Conservation (phyloP, 2,888 invertebrate genomes). For the Eupithecia exiguata region DNA sequence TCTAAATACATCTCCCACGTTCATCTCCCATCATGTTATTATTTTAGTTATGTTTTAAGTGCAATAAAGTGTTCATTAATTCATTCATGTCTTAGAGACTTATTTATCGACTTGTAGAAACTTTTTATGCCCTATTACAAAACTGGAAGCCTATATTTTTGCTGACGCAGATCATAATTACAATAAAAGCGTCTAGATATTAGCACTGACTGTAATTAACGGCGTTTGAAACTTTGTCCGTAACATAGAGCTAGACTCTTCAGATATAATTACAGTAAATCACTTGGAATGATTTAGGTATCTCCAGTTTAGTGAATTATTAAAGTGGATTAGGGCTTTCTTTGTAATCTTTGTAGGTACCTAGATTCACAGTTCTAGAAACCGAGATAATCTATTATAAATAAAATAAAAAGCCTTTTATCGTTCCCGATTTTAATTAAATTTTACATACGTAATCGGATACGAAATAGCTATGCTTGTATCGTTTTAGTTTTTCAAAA, state of each 20-base stretch:
- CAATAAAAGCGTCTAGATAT: constrained; percentile 9
- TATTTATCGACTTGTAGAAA: too few species aligned
- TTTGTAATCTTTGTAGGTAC: not conserved
- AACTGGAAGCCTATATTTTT: not conserved
- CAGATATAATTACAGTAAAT: constrained; percentile 28
- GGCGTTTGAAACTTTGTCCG: constrained; percentile 35
- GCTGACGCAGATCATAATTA: not conserved
- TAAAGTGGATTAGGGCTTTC: not conserved
- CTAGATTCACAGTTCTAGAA: not conserved
- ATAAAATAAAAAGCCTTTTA: too few species aligned
- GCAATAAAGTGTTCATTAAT: too few species aligned
- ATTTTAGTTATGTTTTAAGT: too few species aligned
- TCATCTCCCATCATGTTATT: too few species aligned
- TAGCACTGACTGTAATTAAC: constrained; percentile 29
- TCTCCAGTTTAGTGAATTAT: not conserved
- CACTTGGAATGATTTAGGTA: not conserved
- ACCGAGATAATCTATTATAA: too few species aligned
- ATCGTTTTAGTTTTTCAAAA: too few species aligned
- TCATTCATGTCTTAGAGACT: too few species aligned
- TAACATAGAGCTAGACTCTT: constrained; percentile 33
- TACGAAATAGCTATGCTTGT: too few species aligned
- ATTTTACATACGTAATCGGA: too few species aligned
- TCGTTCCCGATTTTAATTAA: too few species aligned
- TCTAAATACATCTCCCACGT: too few species aligned
- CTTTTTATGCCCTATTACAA: not conserved